A percentile compares a stretch with the other conserved stretches of the same genome.
These are phyloP conservation scores for Sialis lutaria DNA, from an alignment of 2,888 invertebrate genomes.

Conservation along the genomic window DNA sequence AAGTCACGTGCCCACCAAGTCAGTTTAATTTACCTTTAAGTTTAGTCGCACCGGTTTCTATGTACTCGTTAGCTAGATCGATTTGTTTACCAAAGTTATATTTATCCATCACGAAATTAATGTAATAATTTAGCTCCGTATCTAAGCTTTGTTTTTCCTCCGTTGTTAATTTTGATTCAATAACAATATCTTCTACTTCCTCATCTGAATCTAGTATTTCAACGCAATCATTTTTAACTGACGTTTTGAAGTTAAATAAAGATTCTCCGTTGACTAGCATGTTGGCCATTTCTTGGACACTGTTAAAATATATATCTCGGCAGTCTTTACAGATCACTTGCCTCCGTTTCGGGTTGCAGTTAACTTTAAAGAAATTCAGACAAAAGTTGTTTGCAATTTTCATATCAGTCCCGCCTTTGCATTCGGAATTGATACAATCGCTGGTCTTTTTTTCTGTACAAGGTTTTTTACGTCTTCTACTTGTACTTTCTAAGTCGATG, in stretches of 20 bases:
- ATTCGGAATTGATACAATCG: constrained; percentile 38
- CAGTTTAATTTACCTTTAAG: constrained; percentile 27
- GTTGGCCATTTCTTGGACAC: constrained; percentile 16
- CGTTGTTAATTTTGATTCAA: constrained; percentile 13
- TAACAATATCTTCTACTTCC: constrained; percentile 15
- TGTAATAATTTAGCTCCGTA: constrained; percentile 25
- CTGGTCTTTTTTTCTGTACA: constrained; percentile 9
- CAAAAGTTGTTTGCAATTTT: constrained; percentile 26
- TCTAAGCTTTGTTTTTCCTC: constrained; percentile 23
- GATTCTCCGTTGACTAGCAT: constrained; percentile 11
- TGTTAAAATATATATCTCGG: constrained; percentile 19
- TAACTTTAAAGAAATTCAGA: constrained; percentile 25
- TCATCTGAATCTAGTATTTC: constrained; percentile 25
- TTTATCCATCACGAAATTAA: constrained; percentile 28
- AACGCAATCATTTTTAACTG: constrained; percentile 22
- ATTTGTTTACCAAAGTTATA: constrained; percentile 28
- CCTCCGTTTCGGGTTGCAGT: constrained; percentile 18
- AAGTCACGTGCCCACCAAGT: no score
- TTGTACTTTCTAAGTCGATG: background rate
- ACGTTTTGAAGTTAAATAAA: constrained; percentile 19
- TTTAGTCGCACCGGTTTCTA: constrained; percentile 22
- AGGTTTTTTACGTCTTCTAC: background rate
- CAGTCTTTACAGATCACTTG: constrained; percentile 26
- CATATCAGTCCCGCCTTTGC: constrained; percentile 29
- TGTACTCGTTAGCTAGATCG: constrained; percentile 20